Percentiles rank a stretch among this genome's conserved stretches.
These are phyloP conservation scores for Ypsolopha sequella DNA, from an alignment of 2,888 invertebrate species.

Conservation along the genomic window DNA sequence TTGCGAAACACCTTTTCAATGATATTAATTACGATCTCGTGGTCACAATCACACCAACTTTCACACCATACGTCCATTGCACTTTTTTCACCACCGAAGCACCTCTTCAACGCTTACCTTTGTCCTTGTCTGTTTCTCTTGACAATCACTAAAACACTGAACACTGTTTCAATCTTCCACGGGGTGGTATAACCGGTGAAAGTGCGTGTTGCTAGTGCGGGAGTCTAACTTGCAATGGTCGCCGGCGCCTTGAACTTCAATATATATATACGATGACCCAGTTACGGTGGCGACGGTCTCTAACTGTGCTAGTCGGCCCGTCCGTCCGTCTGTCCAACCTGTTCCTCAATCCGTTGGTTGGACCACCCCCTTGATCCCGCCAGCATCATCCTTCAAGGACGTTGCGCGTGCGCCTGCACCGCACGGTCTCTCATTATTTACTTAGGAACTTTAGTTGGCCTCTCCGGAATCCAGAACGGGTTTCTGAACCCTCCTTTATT, in stretches of 20 bases:
- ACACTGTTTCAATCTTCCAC: constrained; percentile 42
- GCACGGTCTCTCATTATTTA: not conserved
- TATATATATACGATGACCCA: constrained; percentile 88
- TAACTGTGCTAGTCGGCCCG: constrained; percentile 60
- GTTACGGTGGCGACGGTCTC: constrained; percentile 67
- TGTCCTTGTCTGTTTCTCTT: constrained; percentile 8
- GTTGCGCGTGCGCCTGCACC: not conserved
- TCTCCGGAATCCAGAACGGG: too few relatives aligned
- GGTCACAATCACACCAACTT: constrained; percentile 12
- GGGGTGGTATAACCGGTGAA: constrained; percentile 54
- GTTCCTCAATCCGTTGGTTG: constrained; percentile 44
- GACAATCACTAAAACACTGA: constrained; percentile 41
- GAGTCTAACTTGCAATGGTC: constrained; percentile 70
- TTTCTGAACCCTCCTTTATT: too few relatives aligned
- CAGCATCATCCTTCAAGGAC: constrained; percentile 4
- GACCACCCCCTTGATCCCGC: not conserved
- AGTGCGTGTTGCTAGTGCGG: constrained; percentile 60
- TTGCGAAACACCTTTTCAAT: constrained; percentile 7
- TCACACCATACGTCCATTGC: constrained; percentile 24
- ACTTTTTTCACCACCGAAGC: constrained; percentile 20
- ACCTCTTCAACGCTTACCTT: constrained; percentile 40
- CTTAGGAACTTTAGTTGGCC: not conserved
- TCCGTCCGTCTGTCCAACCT: constrained; percentile 43
- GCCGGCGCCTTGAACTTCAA: constrained; percentile 84
- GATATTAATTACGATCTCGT: constrained; percentile 15